These are phyloP conservation scores for Valencia hispanica DNA, from an alignment of 2,797 vertebrate genomes.

Conservation along the genomic window DNA sequence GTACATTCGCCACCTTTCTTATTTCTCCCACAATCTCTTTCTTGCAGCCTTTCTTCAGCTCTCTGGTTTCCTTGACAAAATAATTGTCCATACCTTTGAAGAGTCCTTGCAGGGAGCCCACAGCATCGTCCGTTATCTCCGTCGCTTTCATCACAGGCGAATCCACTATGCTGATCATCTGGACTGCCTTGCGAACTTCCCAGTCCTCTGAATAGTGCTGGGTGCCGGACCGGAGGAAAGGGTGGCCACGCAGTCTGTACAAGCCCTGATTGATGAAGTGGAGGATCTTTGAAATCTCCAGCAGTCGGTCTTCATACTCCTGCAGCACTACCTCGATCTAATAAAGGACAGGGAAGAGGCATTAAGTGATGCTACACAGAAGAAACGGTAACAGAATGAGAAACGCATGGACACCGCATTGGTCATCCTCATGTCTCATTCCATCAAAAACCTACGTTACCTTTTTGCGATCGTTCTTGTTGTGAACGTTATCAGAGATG, in stretches of 20 bases:
- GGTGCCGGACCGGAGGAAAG: constrained; percentile 73
- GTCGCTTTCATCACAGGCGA: constrained; percentile 61
- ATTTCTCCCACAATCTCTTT: constrained; percentile 75
- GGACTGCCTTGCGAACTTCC: constrained; percentile 77
- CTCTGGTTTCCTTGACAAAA: constrained; percentile 76
- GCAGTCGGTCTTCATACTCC: constrained; percentile 70
- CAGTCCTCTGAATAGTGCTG: constrained; percentile 78
- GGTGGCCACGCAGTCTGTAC: constrained; percentile 70
- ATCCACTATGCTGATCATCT: constrained; percentile 74
- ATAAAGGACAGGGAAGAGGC: background rate
- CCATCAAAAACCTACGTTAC: constrained; percentile 27
- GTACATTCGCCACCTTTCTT: constrained; percentile 57
- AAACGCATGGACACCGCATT: background rate
- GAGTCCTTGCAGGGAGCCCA: constrained; percentile 59
- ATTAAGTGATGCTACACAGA: background rate
- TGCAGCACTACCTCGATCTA: constrained; percentile 70
- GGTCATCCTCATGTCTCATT: background rate
- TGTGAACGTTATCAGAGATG: constrained; percentile 79
- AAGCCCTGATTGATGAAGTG: constrained; percentile 72
- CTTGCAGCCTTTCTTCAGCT: constrained; percentile 77
- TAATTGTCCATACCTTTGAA: constrained; percentile 77
- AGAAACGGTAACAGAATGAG: too few species aligned
- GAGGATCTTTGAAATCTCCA: constrained; percentile 69
- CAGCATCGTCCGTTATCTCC: constrained; percentile 28
- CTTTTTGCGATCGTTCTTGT: constrained; percentile 75